Base-by-base conservation (phyloP, 2,888 invertebrate species). In the Agrochola litura region DNA sequence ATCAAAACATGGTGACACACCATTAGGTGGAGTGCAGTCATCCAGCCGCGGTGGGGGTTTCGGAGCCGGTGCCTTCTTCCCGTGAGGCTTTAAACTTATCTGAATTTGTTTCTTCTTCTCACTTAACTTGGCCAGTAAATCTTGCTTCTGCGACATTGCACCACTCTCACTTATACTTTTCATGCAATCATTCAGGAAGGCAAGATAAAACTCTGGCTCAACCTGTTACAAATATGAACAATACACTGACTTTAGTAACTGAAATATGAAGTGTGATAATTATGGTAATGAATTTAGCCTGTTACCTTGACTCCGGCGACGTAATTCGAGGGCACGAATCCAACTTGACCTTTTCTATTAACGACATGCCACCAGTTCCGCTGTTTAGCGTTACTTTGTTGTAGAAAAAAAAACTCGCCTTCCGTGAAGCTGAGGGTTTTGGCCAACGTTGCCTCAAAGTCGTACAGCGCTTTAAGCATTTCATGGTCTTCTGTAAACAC, bases 301-400 rank as follows among this genome's bases (percentile, higher is more conserved):
- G 41, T 95, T 92, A 98, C 98, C 97, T 98, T 98, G 89, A 98
- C 97, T 90, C 97, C 97, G 89, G 98, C 97, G 76, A 98, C 98
- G 95, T 98, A 98, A 97, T 98, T 98, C 71, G 98, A 98, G 80
- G 98, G 98, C 87, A 98, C 98, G 91, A 98, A 98, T 72, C 98
- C 98, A 86, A 98, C 97, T 93, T 98, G 98, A 89, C 98, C 98
- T 92, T 97, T 97, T 93, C 97, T 97, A 95, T 98, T 98, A 87
- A 98, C 98, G 69, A 98, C 98, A 97, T 98, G 98, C 98, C 98
- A 98, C 98, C 98, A 98, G 92, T 98, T 98, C 84, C 98, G 97
- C 92, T 98, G 98, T 90, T 98, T 98, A 6, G 98, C 98, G 83
- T 98, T 98, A 41, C 97, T 98, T 92, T 98, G 98, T 90, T 98